Evolutionary conservation across 2,797 vertebrate genomes (phyloP), one percentile per base, ranked within the genome.

Genomic region (Todus mexicanus): DNA sequence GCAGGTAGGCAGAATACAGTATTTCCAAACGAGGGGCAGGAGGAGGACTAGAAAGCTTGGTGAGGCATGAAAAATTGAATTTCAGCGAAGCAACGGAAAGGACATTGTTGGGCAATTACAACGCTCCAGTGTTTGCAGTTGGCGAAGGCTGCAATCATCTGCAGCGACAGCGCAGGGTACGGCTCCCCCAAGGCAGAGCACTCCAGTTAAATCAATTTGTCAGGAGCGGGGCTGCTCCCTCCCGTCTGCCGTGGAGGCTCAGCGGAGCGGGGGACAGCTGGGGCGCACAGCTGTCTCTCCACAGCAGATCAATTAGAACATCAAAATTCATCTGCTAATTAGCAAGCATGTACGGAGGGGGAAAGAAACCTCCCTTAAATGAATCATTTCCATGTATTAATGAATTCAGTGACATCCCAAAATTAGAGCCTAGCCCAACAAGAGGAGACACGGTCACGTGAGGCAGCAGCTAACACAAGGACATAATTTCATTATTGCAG

Each of bases 271-370:
- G 74, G 88, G 96, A 96, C 96, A 97, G 97, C 96, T 97, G 97
- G 96, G 89, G 87, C 7, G 9, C 94, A 94, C 97, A 97, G 96
- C 96, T 97, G 97, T 90, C 96, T 96, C 92, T 83, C 95, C 54
- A 74, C 92, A 84, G 93, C 89, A 95, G 94, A 95, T 97, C 94
- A 97, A 96, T 97, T 97, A 96, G 90, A 96, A 96, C 94, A 96
- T 93, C 95, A 91, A 96, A 95, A 96, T 94, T 96, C 92, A 94
- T 96, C 96, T 95, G 96, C 96, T 97, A 97, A 97, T 97, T 97
- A 97, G 96, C 92, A 89, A 84, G 92, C 89, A 3, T 50, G 77
- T 88, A 94, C 38, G 37, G 80, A 94, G 78, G 74, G 74, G 65
- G 89, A 92, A 75, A 90, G 94, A 90, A 94, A 54, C 73, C 70